Conservation (phyloP, 2,888 invertebrate genomes). For the Chloroclysta siterata region DNA sequence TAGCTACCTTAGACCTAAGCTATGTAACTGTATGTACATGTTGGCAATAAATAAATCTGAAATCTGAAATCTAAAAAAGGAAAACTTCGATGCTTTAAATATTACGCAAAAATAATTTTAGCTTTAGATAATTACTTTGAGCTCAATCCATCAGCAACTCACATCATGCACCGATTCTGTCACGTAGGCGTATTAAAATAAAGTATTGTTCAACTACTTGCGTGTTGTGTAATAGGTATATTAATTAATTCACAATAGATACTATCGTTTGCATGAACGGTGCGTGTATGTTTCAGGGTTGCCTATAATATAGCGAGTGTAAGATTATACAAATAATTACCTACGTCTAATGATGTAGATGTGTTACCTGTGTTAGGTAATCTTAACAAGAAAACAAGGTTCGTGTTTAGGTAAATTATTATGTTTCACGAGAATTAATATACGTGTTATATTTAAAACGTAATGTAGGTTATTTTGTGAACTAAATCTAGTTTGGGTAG, state of each 20-base stretch:
- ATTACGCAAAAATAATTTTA: too few species aligned
- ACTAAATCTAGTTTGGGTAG: not conserved
- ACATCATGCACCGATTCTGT: not conserved
- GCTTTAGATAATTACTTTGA: too few species aligned
- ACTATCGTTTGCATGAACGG: slow-evolving; percentile 9
- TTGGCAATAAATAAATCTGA: too few species aligned
- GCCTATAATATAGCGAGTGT: slow-evolving; percentile 5
- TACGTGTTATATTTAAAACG: not conserved
- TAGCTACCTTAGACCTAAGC: too few species aligned
- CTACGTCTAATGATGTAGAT: slow-evolving; percentile 5
- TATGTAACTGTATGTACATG: too few species aligned
- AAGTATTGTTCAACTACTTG: not conserved
- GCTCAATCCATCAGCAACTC: not conserved
- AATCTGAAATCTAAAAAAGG: too few species aligned
- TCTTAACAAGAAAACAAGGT: slow-evolving; percentile 14
- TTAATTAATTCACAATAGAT: not conserved
- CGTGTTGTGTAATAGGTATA: not conserved
- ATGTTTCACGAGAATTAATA: not conserved
- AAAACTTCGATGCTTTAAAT: too few species aligned
- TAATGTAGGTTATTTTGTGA: not conserved
- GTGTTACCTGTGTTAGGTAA: slow-evolving; percentile 9
- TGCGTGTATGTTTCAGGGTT: slow-evolving; percentile 13
- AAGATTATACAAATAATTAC: slow-evolving; percentile 3
- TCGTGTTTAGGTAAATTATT: slow-evolving; percentile 3
- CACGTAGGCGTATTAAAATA: not conserved